Evolutionary conservation across 2,797 vertebrate genomes (phyloP).

Genomic region (Pampus argenteus): DNA sequence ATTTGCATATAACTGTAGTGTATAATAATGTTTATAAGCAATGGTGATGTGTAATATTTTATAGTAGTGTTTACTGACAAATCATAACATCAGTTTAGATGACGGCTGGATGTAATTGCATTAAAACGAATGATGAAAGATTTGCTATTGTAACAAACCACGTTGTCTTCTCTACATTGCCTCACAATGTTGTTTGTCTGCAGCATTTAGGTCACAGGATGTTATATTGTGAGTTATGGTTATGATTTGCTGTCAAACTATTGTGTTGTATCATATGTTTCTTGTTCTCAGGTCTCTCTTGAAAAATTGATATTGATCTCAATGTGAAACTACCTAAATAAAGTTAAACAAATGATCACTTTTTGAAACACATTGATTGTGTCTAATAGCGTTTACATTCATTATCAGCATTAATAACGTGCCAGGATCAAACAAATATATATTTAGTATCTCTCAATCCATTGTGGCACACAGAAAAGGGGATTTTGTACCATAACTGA

Average conservation of each 20-base stretch:
- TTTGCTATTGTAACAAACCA: not conserved
- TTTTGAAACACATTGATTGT: not conserved
- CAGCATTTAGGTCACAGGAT: constrained; percentile 55
- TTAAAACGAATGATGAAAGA: not conserved
- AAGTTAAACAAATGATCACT: not conserved
- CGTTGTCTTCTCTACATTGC: not conserved
- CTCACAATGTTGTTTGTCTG: not conserved
- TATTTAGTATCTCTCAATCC: not conserved
- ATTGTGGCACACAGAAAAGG: not conserved
- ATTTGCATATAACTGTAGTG: not conserved
- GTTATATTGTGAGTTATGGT: not conserved
- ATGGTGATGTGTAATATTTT: not conserved
- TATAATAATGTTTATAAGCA: not conserved
- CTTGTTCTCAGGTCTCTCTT: not conserved
- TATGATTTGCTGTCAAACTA: not conserved
- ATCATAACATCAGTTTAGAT: not conserved
- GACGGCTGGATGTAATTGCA: not conserved
- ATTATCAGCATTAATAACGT: not conserved
- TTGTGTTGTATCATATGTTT: not conserved
- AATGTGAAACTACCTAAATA: not conserved
- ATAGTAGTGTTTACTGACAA: not conserved
- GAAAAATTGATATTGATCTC: not conserved
- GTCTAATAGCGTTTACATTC: not conserved
- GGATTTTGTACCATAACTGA: not conserved
- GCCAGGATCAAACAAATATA: not conserved